These are phyloP conservation scores for Silurus lanzhouensis DNA, from an alignment of 2,797 vertebrate species.

Conservation along the genomic window DNA sequence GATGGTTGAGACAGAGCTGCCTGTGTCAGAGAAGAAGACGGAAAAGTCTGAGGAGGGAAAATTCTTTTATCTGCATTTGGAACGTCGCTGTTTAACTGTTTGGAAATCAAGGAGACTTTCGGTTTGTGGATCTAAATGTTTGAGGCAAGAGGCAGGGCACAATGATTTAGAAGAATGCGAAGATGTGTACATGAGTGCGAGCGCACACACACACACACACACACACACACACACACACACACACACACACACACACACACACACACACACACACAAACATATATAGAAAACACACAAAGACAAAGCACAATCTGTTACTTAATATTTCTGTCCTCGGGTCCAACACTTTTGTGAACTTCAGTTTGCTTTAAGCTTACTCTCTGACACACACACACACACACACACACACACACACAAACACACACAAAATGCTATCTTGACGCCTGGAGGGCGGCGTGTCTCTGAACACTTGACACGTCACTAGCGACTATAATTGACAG, in stretches of 20 bases:
- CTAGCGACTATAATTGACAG: slow-evolving; percentile 1
- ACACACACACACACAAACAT: background rate
- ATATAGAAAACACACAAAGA: slow-evolving; percentile 2
- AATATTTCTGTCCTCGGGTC: slow-evolving; percentile 32
- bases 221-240: slow-evolving; percentile 8
- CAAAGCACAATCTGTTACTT: slow-evolving; percentile 10
- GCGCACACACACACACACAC: slow-evolving; percentile 35
- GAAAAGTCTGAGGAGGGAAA: slow-evolving; percentile 51
- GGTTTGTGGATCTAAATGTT: slow-evolving; percentile 59
- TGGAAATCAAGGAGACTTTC: slow-evolving; percentile 59
- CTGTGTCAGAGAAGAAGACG: background rate
- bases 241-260: slow-evolving; percentile 11
- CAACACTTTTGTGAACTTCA: slow-evolving; percentile 25
- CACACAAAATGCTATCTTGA: slow-evolving; percentile 32
- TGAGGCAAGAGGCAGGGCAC: slow-evolving; percentile 49
- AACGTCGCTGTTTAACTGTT: slow-evolving; percentile 55
- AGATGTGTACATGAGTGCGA: no score
- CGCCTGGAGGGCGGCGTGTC: slow-evolving; percentile 37
- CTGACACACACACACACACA: background rate
- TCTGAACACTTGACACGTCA: slow-evolving; percentile 16
- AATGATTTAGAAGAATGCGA: slow-evolving; percentile 44
- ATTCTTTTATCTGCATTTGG: slow-evolving; percentile 55
- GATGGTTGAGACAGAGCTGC: slow-evolving; percentile 50
- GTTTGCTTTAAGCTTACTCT: slow-evolving; percentile 2
- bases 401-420: slow-evolving; percentile 23